A percentile compares a stretch with the other conserved stretches of the same genome.
Conservation (phyloP, 1,140 invertebrate species). For the Scaptomyza pallida region DNA sequence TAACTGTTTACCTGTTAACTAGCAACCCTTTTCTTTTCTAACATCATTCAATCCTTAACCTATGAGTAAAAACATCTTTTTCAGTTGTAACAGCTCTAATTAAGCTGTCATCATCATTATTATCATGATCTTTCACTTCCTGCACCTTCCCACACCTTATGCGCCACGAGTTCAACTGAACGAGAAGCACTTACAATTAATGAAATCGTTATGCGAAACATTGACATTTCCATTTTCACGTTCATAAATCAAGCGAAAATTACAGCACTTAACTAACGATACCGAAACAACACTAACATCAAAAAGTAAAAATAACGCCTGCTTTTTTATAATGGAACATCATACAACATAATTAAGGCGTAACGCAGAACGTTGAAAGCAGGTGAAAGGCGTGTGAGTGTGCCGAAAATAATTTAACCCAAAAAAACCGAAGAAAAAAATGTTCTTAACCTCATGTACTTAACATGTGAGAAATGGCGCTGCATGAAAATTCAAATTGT, state of each 20-base stretch:
- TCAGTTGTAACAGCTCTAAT: constrained; percentile 43
- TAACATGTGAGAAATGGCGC: constrained; percentile 52
- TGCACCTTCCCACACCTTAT: constrained; percentile 7
- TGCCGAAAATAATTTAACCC: constrained; percentile 64
- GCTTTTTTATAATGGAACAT: constrained; percentile 68
- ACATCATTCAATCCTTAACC: neutral
- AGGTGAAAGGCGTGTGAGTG: constrained; percentile 78
- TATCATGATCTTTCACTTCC: constrained; percentile 37
- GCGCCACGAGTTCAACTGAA: constrained; percentile 28
- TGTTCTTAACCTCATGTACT: constrained; percentile 44
- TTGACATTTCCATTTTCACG: constrained; percentile 73
- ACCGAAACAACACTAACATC: constrained; percentile 12
- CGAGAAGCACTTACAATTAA: constrained; percentile 67
- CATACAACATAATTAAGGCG: constrained; percentile 78
- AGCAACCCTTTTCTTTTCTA: neutral
- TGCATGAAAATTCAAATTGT: constrained; percentile 76
- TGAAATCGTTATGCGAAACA: constrained; percentile 80
- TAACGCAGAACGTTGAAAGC: constrained; percentile 60
- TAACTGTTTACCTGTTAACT: no score
- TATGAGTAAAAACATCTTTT: constrained; percentile 7
- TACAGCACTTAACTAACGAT: constrained; percentile 48
- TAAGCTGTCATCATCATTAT: constrained; percentile 64
- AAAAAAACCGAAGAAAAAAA: constrained; percentile 28
- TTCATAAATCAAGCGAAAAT: constrained; percentile 81
- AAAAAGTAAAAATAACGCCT: constrained; percentile 31